A percentile compares a stretch with the other conserved stretches of the same genome.
These are phyloP conservation scores for Planococcus citri DNA, from an alignment of 1,140 invertebrate genomes.

Conservation along the genomic window DNA sequence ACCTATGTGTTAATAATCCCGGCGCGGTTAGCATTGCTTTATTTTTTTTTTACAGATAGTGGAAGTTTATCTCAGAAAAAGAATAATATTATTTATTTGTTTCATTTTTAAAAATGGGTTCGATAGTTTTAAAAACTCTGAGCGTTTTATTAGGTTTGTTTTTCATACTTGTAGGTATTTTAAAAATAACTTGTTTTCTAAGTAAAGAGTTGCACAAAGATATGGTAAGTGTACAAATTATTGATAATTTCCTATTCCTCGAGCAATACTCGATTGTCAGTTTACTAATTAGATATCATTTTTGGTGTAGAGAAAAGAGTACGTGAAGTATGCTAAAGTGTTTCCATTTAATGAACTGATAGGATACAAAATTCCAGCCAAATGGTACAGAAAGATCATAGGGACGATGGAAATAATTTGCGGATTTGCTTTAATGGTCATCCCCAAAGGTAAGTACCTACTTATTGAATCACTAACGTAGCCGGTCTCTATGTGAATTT, in stretches of 20 bases:
- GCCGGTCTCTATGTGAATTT: neutral
- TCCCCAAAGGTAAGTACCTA: constrained; percentile 62
- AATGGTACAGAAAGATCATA: constrained; percentile 81
- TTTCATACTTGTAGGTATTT: constrained; percentile 86
- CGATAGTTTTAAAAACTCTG: constrained; percentile 77
- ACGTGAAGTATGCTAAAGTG: constrained; percentile 92
- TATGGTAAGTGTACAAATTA: constrained; percentile 55
- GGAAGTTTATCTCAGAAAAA: no score
- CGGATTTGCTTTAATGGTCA: constrained; percentile 70
- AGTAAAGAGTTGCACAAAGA: constrained; percentile 94
- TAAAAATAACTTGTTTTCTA: constrained; percentile 81
- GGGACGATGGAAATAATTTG: constrained; percentile 81
- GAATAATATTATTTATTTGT: constrained; percentile 21
- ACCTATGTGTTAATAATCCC: no score
- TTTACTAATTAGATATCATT: constrained; percentile 20
- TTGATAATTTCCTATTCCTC: constrained; percentile 9
- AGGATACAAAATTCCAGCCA: constrained; percentile 78
- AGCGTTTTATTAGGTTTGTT: constrained; percentile 85
- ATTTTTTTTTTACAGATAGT: no score
- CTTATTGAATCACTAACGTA: neutral
- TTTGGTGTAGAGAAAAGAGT: constrained; percentile 81
- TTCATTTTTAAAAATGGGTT: constrained; percentile 38
- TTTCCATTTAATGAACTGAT: constrained; percentile 74
- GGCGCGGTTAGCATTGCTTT: no score
- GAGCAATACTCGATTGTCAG: neutral